phyloP scores from a whole-genome alignment of 2,113 vertebrate species.

The Platycercus adscitus region DNA sequence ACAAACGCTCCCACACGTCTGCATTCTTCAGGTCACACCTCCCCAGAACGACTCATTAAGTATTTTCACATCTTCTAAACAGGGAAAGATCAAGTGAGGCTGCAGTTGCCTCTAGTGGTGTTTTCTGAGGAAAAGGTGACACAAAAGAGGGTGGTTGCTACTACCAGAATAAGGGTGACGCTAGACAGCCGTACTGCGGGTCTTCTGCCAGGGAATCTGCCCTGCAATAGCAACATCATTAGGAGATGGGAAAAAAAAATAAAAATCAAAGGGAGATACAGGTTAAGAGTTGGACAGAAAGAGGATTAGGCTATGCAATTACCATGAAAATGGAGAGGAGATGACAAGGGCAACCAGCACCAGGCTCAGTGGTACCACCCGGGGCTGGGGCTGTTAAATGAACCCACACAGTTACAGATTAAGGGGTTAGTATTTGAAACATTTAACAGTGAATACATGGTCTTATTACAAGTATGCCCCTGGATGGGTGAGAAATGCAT shows the following conservation, averaged over 20 bases:
- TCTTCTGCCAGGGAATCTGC: not conserved
- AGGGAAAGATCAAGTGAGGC: not conserved
- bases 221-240: not conserved
- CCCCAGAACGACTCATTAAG: not conserved
- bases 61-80: slow-evolving; percentile 26
- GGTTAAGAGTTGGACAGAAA: not conserved
- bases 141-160: not conserved
- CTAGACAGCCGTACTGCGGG: not conserved
- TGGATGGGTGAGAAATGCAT: not conserved
- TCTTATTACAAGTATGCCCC: not conserved
- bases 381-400: not conserved
- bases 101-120: slow-evolving; percentile 12
- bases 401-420: not conserved
- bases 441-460: not conserved
- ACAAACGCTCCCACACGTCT: not conserved
- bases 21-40: slow-evolving; percentile 10
- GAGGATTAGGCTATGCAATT: not conserved
- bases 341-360: not conserved
- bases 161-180: not conserved
- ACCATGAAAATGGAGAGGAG: not conserved
- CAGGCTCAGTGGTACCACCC: not conserved
- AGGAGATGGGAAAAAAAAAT: not conserved
- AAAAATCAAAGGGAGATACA: not conserved
- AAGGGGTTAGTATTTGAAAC: not conserved
- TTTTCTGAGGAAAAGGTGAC: not conserved